Evolutionary conservation across 2,797 vertebrate genomes (phyloP).

Genomic region (Falco rusticolus): DNA sequence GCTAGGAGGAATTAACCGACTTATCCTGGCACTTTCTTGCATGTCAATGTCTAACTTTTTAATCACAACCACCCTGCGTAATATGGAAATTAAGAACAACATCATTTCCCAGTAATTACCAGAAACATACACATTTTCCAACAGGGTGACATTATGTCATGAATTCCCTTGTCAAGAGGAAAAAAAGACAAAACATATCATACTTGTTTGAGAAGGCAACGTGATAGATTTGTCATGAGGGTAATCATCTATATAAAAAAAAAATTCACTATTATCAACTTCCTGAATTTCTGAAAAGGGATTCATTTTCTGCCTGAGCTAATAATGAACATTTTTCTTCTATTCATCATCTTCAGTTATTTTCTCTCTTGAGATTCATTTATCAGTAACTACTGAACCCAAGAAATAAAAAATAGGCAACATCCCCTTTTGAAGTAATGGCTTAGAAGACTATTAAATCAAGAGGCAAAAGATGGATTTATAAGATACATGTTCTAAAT

Average conservation of each 20-base stretch:
- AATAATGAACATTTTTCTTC: slow-evolving; percentile 57
- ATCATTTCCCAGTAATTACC: slow-evolving; percentile 62
- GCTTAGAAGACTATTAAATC: slow-evolving; percentile 69
- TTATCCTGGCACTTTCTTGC: neutral
- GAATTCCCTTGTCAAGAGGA: slow-evolving; percentile 38
- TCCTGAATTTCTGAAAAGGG: slow-evolving; percentile 63
- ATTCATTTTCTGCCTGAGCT: slow-evolving; percentile 58
- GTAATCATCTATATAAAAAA: slow-evolving; percentile 69
- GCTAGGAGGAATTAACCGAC: slow-evolving; percentile 12
- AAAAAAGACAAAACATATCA: slow-evolving; percentile 20
- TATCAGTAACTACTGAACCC: slow-evolving; percentile 69
- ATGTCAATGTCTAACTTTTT: slow-evolving; percentile 30
- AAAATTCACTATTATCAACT: slow-evolving; percentile 59
- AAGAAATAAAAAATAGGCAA: slow-evolving; percentile 68
- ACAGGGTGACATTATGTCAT: slow-evolving; percentile 35
- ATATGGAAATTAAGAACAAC: slow-evolving; percentile 53
- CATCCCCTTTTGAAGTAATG: slow-evolving; percentile 69
- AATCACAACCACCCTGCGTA: slow-evolving; percentile 10
- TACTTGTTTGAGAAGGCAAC: slow-evolving; percentile 32
- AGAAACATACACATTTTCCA: slow-evolving; percentile 35
- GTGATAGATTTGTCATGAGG: slow-evolving; percentile 71
- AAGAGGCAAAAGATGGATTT: slow-evolving; percentile 58
- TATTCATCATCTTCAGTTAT: slow-evolving; percentile 61
- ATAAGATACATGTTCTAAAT: neutral
- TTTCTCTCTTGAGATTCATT: slow-evolving; percentile 69